Evolutionary conservation across 2,888 invertebrate species (phyloP), one percentile per base, ranked within the genome.

Genomic region (Drosophila birchii): DNA sequence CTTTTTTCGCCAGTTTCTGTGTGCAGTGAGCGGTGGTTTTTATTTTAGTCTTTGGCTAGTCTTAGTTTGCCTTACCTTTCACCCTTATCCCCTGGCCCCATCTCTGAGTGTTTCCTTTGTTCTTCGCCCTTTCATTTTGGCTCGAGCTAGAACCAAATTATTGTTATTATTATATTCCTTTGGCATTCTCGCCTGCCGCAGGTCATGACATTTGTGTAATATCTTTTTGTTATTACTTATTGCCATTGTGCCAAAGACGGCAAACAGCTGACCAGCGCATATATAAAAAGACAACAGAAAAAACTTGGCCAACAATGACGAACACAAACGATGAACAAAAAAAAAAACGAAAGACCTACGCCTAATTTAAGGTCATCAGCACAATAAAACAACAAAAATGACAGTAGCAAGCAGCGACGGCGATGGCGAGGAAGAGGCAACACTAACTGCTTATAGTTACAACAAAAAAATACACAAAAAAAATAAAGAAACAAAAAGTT

Each of bases 351-450:
- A 79, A 85, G 81, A 81, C 79, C 78, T 78, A 78, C 85, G 85
- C 78, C 80, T 85, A 86, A 86, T 86, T 89, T 91, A 89, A 90
- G 90, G 90, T 90, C 90, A 88, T 84, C 91, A 89, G 81, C 90
- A 88, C 82, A 88, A 85, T 90, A 87, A 90, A 89, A 81, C 69
- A 78, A 82, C 71, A 86, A 73, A 83, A 78, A 75, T 72, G 41
- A 39, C 61, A 55, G 34, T 41, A 39, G 51, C 69, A 44, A 34
- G 51, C 69, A 23, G 16, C 26, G 51, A 70, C 63, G 47, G 39
- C 20, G 51, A 70, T 61, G 47, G 39, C 20, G 64, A 70, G 36
- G 62, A 76, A 73, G 53, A 74, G 68, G 53, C 49, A 71, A 16
- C 58, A 43, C 23, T 67, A 54, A 51, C 44, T 56, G 49, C 69